Evolutionary conservation across 2,113 vertebrate species (phyloP).

Genomic region (Pampusana beccarii): DNA sequence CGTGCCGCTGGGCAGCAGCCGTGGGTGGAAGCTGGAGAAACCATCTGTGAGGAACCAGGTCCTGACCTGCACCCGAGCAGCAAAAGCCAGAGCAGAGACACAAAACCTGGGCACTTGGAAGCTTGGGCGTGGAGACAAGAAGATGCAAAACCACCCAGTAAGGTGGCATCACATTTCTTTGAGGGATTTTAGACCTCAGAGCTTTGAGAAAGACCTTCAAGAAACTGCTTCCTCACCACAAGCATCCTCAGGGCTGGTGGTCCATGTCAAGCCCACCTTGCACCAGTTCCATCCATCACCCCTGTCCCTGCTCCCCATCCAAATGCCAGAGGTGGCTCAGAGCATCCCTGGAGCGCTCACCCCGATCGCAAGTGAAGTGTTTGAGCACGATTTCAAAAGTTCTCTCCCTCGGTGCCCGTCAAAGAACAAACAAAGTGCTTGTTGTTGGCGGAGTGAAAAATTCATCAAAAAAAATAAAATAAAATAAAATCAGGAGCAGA

Average conservation of each 20-base stretch:
- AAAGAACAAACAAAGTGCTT: conserved; percentile 70
- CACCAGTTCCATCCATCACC: neutral
- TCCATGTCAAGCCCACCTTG: neutral
- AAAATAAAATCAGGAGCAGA: conserved; percentile 26
- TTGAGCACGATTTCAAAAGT: conserved; percentile 33
- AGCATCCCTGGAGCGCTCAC: neutral
- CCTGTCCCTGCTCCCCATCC: neutral
- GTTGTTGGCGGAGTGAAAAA: conserved; percentile 66
- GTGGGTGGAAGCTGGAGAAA: neutral
- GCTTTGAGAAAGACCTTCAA: neutral
- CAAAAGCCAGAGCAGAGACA: neutral
- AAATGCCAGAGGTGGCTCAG: neutral
- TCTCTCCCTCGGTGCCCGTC: neutral
- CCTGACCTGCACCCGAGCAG: neutral
- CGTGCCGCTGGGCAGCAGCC: neutral
- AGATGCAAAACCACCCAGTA: neutral
- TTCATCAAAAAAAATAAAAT: conserved; percentile 71
- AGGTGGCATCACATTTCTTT: neutral
- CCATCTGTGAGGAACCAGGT: rapidly evolving
- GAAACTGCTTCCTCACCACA: neutral
- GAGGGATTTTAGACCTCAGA: neutral
- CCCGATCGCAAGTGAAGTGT: conserved; percentile 16
- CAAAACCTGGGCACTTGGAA: neutral
- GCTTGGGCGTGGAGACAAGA: neutral
- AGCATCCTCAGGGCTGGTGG: neutral